Conservation (phyloP, 2,797 vertebrate genomes). For the Protonibea diacanthus region DNA sequence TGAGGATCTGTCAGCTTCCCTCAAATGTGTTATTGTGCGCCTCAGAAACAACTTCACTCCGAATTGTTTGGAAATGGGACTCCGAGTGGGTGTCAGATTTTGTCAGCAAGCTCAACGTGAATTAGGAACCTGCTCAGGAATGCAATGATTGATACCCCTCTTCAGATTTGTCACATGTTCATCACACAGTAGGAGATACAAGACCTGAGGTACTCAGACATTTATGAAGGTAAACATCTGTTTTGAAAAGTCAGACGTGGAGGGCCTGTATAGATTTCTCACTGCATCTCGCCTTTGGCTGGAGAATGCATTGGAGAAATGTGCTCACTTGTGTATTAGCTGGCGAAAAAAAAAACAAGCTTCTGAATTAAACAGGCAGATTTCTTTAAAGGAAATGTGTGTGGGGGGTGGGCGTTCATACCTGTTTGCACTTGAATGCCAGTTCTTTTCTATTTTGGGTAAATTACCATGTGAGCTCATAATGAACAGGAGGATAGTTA, state of each 20-base stretch:
- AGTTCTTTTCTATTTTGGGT: conserved; percentile 31
- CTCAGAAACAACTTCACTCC: conserved; percentile 59
- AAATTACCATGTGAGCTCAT: conserved; percentile 30
- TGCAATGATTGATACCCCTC: conserved; percentile 35
- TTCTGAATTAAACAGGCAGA: conserved; percentile 52
- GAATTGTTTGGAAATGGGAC: conserved; percentile 54
- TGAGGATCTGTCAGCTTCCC: conserved; percentile 78
- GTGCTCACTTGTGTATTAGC: conserved; percentile 34
- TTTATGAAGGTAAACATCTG: conserved; percentile 63
- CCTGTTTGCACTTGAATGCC: conserved; percentile 26
- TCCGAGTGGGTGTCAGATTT: conserved; percentile 57
- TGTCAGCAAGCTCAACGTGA: conserved; percentile 39
- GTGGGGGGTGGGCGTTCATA: conserved; percentile 3
- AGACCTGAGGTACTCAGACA: conserved; percentile 55
- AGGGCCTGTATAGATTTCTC: conserved; percentile 51
- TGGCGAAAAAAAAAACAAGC: conserved; percentile 28
- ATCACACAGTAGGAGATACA: conserved; percentile 30
- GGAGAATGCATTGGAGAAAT: conserved; percentile 42
- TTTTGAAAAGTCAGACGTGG: conserved; percentile 53
- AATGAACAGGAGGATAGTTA: conserved; percentile 21
- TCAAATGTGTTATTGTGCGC: conserved; percentile 63
- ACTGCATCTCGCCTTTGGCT: conserved; percentile 61
- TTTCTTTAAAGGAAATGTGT: conserved; percentile 23
- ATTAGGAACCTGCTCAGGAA: conserved; percentile 50
- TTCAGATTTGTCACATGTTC: conserved; percentile 41